These are phyloP conservation scores for Ellobius talpinus DNA, from an alignment of 2,113 vertebrate species.

Conservation along the genomic window DNA sequence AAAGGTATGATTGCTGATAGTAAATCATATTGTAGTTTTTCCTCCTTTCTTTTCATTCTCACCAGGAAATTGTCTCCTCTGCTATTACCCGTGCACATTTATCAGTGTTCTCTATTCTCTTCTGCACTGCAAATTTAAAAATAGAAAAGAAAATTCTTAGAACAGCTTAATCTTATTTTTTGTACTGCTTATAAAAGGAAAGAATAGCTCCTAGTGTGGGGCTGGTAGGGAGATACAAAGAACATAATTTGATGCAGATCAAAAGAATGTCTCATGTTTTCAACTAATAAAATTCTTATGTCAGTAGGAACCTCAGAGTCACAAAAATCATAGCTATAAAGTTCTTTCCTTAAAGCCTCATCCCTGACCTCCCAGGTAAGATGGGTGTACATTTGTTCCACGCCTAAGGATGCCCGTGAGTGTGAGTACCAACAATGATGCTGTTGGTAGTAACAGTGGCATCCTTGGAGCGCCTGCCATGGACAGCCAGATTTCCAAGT, in stretches of 20 bases:
- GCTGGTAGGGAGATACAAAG: constrained; percentile 70
- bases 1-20: constrained; percentile 76
- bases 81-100: constrained; percentile 81
- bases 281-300: constrained; percentile 78
- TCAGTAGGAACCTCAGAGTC: constrained; percentile 69
- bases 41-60: constrained; percentile 75
- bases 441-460: not conserved
- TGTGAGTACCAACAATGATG: constrained; percentile 17
- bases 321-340: constrained; percentile 64
- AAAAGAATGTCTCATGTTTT: constrained; percentile 80
- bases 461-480: constrained; percentile 9
- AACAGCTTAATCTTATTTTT: constrained; percentile 83
- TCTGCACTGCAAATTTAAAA: constrained; percentile 77
- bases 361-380: constrained; percentile 59
- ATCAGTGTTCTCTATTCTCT: constrained; percentile 81
- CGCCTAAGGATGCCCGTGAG: constrained; percentile 27
- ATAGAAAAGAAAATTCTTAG: constrained; percentile 81
- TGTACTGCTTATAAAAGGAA: constrained; percentile 75
- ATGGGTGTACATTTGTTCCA: constrained; percentile 21
- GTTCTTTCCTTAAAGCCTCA: constrained; percentile 62
- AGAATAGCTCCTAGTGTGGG: constrained; percentile 76
- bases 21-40: constrained; percentile 81
- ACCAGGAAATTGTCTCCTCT: constrained; percentile 80
- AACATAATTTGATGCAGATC: constrained; percentile 70
- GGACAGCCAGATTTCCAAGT: constrained; percentile 15